Evolutionary conservation across 2,113 vertebrate species (phyloP), one percentile per base, ranked within the genome.

Genomic region (Brachyhypopomus gauderio): DNA sequence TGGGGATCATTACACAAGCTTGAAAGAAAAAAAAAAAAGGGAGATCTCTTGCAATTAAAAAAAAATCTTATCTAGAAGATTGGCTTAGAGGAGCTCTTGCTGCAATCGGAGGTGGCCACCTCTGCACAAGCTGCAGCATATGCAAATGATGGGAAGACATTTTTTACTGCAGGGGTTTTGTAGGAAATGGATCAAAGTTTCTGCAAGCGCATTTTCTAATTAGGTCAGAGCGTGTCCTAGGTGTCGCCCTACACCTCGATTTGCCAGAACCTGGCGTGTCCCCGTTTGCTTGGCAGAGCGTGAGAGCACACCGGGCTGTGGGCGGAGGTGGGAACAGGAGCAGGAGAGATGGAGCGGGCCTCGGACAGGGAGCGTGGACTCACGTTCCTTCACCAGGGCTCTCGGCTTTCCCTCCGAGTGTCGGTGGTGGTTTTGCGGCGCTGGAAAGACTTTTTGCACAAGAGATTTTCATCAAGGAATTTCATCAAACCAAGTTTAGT

Each of bases 221-320:
- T 75, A 85, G 85, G 79, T 85, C 78, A 83, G 66, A 52, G 27
- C 45, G 59, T 34, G 70, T 78, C 71, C 80, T 86, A 74, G 69
- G 30, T 22, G n/a, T 83, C 63, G 45, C 77, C 87, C 79, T 86
- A 78, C 79, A 85, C 79, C 81, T 80, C 70, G 81, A 81, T 85
- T 85, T 83, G 75, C 83, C 62, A 66, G 70, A 83, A 78, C 14
- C 76, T 64, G 63, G 79, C 66, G 55, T 80, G 75, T 73, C 80
- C 70, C 74, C 27, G 27, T 63, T 41, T 70, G 52, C n/a, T 23
- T 63, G 20, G 56, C 63, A 66, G 60, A 67, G 67, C 75, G 30
- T 30, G 22, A 45, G 64, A 27, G 11, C 62, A 79, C 45, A 52
- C 5, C 1, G 45, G 12, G 45, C 45, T 52, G 12, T 14, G 45